Evolutionary conservation across 2,797 vertebrate species (phyloP), one percentile per base, ranked within the genome.

Genomic region (Lepilemur septentrionalis): DNA sequence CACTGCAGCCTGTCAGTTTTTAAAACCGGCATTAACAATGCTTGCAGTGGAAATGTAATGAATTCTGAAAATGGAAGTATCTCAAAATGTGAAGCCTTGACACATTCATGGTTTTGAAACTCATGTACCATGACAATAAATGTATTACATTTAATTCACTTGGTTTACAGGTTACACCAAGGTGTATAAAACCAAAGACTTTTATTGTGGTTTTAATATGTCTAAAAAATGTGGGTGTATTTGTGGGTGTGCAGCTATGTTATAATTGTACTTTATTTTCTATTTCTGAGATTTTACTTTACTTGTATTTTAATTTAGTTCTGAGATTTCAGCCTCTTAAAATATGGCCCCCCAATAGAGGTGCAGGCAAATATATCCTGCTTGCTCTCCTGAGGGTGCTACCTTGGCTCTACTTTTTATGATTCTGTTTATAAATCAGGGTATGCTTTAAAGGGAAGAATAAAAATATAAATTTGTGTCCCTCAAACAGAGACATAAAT

Each of bases 31-130:
- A 73, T 81, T 46, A 85, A 76, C 63, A 57, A 20, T 73, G 52
- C 43, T 57, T 84, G 63, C 30, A 72, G 57, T 7, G n/a, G 72
- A 94, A 75, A 22, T 78, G 35, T 69, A 91, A 82, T 61, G 15
- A 78, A 69, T 83, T 97, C 80, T 70, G 63, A 89, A 91, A 94
- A 84, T 57, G 76, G 59, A 90, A 69, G n/a, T 13, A 59, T 87
- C 70, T 87, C 70, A 61, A 73, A 90, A 20, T 2, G 3, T 28
- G 57, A 89, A 80, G 46, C 15, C 25, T 86, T 30, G 2, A 72
- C 52, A 72, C 2, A 57, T 46, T 12, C 32, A 41, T 13, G 25
- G 14, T 67, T 85, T n/a, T 32, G 32, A 61, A 89, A 50, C 78
- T 73, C 43, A 28, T 43, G 14, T 32, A 30, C 28, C 75, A 23